A percentile compares a stretch with the other conserved stretches of the same genome.
Conservation (phyloP, 2,888 invertebrate species). For the Noctua janthina region DNA sequence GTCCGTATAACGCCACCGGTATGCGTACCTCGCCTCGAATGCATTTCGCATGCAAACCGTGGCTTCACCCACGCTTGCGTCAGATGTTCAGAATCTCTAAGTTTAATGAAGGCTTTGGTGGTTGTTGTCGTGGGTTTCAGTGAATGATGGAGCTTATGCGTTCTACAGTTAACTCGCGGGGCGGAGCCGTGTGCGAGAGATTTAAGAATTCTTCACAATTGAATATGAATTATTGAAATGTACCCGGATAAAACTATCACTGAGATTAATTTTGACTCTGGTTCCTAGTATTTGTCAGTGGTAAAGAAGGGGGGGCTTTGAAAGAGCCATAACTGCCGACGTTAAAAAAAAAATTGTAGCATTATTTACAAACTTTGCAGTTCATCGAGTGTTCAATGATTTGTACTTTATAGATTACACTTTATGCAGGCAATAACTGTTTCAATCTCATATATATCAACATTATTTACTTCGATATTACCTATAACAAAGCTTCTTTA, state of each 20-base stretch:
- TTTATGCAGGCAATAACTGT: background rate
- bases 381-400: background rate
- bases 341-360: background rate
- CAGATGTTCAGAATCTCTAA: slow-evolving; percentile 52
- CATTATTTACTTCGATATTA: background rate
- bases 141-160: slow-evolving; percentile 45
- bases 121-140: slow-evolving; percentile 52
- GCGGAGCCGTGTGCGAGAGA: background rate
- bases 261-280: background rate
- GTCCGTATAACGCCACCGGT: slow-evolving; percentile 32
- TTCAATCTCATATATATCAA: background rate
- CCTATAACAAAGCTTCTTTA: background rate
- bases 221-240: background rate
- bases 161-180: slow-evolving; percentile 30
- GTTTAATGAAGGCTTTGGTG: slow-evolving; percentile 55
- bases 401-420: background rate
- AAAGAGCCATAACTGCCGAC: background rate
- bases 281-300: too few relatives aligned
- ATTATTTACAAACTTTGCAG: background rate
- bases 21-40: slow-evolving; percentile 35
- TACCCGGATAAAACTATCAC: background rate
- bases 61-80: slow-evolving; percentile 44
- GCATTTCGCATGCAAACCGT: slow-evolving; percentile 59
- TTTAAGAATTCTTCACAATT: background rate
- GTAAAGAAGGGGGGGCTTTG: background rate